Evolutionary conservation across 1,140 invertebrate genomes (phyloP).

Genomic region (Caenorhabditis brenneri): DNA sequence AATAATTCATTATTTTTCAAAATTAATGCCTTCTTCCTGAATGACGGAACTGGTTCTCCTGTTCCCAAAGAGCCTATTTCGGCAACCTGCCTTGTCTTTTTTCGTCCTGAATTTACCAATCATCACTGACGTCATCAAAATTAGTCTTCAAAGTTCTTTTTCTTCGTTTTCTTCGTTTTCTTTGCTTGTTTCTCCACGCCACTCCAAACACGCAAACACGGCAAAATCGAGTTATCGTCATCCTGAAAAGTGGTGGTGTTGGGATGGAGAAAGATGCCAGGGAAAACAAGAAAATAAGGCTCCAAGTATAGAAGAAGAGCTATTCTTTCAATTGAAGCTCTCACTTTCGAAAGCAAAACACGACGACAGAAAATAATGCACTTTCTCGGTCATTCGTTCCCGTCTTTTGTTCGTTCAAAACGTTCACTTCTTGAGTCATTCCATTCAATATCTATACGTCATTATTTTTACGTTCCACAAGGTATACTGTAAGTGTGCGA

Average conservation of each 20-base stretch:
- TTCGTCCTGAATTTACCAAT: neutral
- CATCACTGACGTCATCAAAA: constrained; percentile 28
- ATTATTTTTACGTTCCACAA: constrained; percentile 37
- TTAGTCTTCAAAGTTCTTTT: constrained; percentile 39
- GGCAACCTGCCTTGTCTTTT: neutral
- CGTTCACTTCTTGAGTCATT: constrained; percentile 19
- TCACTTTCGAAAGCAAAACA: neutral
- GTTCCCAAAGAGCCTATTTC: neutral
- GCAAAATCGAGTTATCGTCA: constrained; percentile 43
- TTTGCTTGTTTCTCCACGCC: constrained; percentile 36
- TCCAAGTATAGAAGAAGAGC: neutral
- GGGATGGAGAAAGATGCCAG: neutral
- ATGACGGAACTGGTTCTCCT: neutral
- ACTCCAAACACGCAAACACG: constrained; percentile 33
- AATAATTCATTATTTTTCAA: neutral
- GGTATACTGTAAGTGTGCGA: constrained; percentile 40
- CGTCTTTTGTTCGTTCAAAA: neutral
- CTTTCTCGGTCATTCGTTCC: constrained; percentile 31
- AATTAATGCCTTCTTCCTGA: neutral
- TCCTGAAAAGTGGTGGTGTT: constrained; percentile 37
- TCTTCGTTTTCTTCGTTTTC: constrained; percentile 11
- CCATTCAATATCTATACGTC: constrained; percentile 25
- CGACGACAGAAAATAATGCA: constrained; percentile 10
- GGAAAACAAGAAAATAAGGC: constrained; percentile 4
- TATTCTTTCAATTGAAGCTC: constrained; percentile 14